Conservation (phyloP, 2,888 invertebrate species). For the Phytoseiulus persimilis region DNA sequence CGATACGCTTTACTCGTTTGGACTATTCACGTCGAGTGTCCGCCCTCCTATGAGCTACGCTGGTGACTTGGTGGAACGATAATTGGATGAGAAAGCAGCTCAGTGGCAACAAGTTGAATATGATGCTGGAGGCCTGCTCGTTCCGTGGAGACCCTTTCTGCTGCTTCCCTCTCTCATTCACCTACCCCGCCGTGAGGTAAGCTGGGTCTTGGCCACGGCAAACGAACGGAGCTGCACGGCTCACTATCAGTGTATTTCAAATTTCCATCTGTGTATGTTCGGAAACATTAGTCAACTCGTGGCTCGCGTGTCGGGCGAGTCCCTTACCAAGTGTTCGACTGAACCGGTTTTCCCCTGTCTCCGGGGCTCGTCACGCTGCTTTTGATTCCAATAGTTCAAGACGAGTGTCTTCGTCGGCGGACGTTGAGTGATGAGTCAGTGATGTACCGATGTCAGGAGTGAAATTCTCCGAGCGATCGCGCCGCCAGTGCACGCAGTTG, state of each 20-base stretch:
- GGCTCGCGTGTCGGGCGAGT: background rate
- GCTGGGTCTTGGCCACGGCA: background rate
- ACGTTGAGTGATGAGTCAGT: background rate
- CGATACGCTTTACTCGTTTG: background rate
- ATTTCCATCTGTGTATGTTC: background rate
- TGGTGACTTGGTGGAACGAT: background rate
- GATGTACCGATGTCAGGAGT: background rate
- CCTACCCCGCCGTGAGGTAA: slow-evolving; percentile 5
- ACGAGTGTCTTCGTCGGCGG: background rate
- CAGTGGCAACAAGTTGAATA: slow-evolving; percentile 5
- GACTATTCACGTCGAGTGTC: background rate
- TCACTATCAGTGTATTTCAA: background rate
- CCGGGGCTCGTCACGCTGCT: background rate
- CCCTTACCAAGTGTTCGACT: background rate
- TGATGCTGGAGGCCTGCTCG: background rate
- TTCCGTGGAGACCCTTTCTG: background rate
- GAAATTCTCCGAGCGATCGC: background rate
- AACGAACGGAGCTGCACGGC: background rate
- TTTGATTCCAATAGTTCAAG: background rate
- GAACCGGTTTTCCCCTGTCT: background rate
- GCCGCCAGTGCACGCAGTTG: background rate
- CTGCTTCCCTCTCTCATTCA: background rate
- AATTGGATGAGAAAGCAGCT: background rate
- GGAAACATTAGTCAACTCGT: background rate
- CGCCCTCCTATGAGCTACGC: background rate